Conservation (phyloP, 2,888 invertebrate species). For the Hemaris fuciformis region DNA sequence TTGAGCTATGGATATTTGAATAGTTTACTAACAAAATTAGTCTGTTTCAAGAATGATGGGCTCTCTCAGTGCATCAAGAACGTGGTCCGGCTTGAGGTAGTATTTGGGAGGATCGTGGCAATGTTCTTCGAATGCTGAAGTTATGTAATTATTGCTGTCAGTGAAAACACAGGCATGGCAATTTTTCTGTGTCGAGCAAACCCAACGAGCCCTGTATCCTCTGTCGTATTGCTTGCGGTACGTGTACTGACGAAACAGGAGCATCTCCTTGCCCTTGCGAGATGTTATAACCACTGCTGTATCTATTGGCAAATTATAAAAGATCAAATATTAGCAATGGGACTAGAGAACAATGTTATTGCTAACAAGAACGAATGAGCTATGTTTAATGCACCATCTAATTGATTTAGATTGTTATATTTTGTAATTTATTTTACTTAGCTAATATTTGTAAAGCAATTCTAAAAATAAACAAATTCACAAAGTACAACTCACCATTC, state of each 20-base stretch:
- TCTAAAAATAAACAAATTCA: neutral
- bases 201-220: slow-evolving; percentile 54
- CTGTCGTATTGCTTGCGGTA: slow-evolving; percentile 66
- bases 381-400: too few relatives aligned
- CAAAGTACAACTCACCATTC: slow-evolving; percentile 37
- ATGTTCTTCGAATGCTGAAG: slow-evolving; percentile 57
- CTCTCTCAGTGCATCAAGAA: slow-evolving; percentile 57
- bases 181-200: slow-evolving; percentile 68
- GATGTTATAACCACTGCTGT: slow-evolving; percentile 65
- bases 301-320: slow-evolving; percentile 37
- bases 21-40: slow-evolving; percentile 19
- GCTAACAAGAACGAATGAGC: too few relatives aligned
- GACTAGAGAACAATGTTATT: too few relatives aligned
- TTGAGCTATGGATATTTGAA: neutral
- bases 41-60: slow-evolving; percentile 48
- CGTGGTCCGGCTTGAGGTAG: slow-evolving; percentile 61
- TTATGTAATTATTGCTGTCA: slow-evolving; percentile 51
- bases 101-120: slow-evolving; percentile 69
- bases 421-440: too few relatives aligned
- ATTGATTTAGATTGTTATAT: too few relatives aligned
- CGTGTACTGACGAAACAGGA: slow-evolving; percentile 63
- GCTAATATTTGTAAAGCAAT: neutral
- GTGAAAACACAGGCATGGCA: slow-evolving; percentile 67
- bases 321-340: too few relatives aligned
- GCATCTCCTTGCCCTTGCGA: slow-evolving; percentile 70